Conservation (phyloP, 1,140 invertebrate species). For the Drosophila ananassae region DNA sequence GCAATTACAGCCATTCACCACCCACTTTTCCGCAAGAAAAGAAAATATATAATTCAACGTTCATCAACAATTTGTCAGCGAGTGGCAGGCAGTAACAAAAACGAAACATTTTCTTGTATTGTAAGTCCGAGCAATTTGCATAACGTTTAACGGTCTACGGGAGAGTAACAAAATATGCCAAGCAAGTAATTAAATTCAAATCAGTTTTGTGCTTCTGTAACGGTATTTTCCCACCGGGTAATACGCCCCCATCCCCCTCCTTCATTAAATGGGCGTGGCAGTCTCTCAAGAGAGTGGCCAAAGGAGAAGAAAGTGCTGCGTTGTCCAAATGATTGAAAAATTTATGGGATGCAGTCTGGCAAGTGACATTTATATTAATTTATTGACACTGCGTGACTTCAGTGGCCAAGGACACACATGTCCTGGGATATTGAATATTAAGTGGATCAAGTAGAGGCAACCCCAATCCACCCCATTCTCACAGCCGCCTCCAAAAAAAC, state of each 20-base stretch:
- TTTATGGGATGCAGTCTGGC: constrained; percentile 51
- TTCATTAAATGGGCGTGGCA: constrained; percentile 5
- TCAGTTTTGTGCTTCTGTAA: constrained; percentile 56
- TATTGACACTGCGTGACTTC: constrained; percentile 53
- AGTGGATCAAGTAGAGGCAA: constrained; percentile 28
- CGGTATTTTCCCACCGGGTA: constrained; percentile 20
- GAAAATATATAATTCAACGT: constrained; percentile 66
- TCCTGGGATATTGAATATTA: constrained; percentile 44
- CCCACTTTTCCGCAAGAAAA: constrained; percentile 14
- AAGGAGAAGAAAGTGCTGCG: constrained; percentile 30
- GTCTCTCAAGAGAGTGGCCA: background rate
- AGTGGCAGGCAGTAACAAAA: constrained; percentile 34
- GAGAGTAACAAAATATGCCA: constrained; percentile 47
- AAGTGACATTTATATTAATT: constrained; percentile 63
- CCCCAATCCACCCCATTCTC: background rate
- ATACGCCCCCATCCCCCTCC: constrained; percentile 4
- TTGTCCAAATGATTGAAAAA: constrained; percentile 51
- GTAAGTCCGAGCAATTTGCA: constrained; percentile 62
- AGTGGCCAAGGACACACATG: constrained; percentile 40
- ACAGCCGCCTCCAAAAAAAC: background rate
- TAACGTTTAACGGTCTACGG: constrained; percentile 68
- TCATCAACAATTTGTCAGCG: constrained; percentile 80
- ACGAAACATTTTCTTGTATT: constrained; percentile 42
- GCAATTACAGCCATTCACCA: constrained; percentile 20
- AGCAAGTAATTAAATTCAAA: constrained; percentile 75